These are phyloP conservation scores for Bombus turneri DNA, from an alignment of 1,140 invertebrate genomes.

Conservation along the genomic window DNA sequence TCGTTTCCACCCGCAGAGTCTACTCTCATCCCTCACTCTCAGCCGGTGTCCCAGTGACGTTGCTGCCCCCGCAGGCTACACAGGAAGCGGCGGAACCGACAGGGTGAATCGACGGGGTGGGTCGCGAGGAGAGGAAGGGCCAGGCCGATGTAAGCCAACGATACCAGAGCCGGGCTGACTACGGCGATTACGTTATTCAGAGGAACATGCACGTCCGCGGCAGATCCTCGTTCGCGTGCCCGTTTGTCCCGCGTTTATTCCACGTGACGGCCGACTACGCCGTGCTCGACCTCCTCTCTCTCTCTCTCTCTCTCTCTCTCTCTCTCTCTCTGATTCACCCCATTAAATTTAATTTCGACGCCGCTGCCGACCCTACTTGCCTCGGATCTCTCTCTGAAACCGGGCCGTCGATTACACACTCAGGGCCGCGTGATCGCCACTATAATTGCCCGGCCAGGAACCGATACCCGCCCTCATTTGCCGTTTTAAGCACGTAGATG, in stretches of 20 bases:
- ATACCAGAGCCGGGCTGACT: slow-evolving; percentile 68
- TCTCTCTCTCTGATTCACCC: slow-evolving; percentile 67
- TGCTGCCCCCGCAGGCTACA: slow-evolving; percentile 45
- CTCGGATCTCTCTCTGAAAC: slow-evolving; percentile 35
- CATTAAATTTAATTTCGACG: slow-evolving; percentile 77
- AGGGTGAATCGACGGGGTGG: neutral
- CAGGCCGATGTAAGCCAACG: slow-evolving; percentile 59
- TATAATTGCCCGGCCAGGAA: slow-evolving; percentile 40
- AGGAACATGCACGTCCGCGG: slow-evolving; percentile 55
- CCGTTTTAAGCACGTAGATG: neutral
- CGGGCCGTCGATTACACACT: slow-evolving; percentile 58
- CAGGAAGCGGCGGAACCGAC: slow-evolving; percentile 6
- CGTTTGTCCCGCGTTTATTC: slow-evolving; percentile 63
- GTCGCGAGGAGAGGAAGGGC: slow-evolving; percentile 12
- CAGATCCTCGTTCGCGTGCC: slow-evolving; percentile 60
- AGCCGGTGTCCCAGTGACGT: slow-evolving; percentile 64
- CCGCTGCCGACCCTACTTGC: slow-evolving; percentile 27
- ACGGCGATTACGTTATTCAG: slow-evolving; percentile 72
- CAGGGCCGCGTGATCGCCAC: slow-evolving; percentile 33
- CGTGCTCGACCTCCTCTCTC: slow-evolving; percentile 50
- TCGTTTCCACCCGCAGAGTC: neutral
- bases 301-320: neutral
- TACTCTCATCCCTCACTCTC: slow-evolving; percentile 63
- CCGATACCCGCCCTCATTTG: slow-evolving; percentile 27
- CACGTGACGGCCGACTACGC: slow-evolving; percentile 53